A percentile compares a stretch with the other conserved stretches of the same genome.
These are phyloP conservation scores for Caiman crocodilus DNA, from an alignment of 2,797 vertebrate species.

Conservation along the genomic window DNA sequence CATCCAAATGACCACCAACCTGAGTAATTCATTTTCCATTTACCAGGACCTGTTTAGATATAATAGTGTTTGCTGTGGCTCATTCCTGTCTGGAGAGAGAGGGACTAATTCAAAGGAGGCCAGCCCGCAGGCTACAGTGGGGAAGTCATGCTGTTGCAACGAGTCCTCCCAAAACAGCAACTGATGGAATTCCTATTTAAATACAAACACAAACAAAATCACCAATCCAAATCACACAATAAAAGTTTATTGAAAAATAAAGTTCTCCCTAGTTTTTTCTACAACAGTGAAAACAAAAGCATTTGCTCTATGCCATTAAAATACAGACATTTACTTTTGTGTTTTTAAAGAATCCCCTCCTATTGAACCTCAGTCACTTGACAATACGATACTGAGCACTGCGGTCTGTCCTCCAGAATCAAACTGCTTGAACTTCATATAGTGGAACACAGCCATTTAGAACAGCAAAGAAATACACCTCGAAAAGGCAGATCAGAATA, in stretches of 20 bases:
- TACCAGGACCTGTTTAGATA: fast-evolving
- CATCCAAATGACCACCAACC: background rate
- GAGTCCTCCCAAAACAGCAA: background rate
- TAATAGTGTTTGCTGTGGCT: fast-evolving
- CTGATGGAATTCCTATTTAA: conserved; percentile 3
- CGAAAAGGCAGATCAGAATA: conserved; percentile 34
- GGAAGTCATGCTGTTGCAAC: background rate
- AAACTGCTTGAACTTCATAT: conserved; percentile 77
- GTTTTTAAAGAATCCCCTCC: conserved; percentile 11
- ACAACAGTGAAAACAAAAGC: conserved; percentile 84
- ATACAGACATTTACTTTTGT: conserved; percentile 74
- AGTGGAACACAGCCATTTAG: conserved; percentile 65
- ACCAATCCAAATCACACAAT: conserved; percentile 87
- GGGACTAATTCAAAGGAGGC: background rate
- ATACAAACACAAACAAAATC: conserved; percentile 45
- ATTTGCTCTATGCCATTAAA: conserved; percentile 76
- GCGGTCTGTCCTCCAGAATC: conserved; percentile 55
- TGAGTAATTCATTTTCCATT: background rate
- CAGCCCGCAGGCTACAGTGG: background rate
- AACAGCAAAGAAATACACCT: conserved; percentile 38
- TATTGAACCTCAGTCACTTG: conserved; percentile 61
- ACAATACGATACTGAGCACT: conserved; percentile 57
- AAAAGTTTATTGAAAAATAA: conserved; percentile 99
- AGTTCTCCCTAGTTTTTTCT: conserved; percentile 92
- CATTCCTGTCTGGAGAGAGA: background rate